Evolutionary conservation across 2,113 vertebrate genomes (phyloP), one percentile per base, ranked within the genome.

Genomic region (Dasyornis broadbenti): DNA sequence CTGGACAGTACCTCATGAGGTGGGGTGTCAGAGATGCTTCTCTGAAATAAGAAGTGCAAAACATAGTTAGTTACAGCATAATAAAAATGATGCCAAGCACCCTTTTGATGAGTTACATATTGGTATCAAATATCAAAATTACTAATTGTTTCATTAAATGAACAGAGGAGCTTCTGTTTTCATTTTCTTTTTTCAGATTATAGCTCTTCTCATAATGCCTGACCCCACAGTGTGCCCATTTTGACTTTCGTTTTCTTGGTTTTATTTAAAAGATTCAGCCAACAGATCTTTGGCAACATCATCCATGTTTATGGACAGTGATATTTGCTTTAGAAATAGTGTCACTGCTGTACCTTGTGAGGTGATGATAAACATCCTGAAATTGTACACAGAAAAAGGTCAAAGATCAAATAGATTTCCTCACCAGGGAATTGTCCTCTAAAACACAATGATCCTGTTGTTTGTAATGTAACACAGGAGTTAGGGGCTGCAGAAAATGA

Each of bases 341-440:
- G 69, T 83, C 54, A 61, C 23, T 94, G 39, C 50, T 4, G 7
- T 82, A 72, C 35, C 70, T 82, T 90, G 42, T 72, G 63, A 82
- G 85, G 50, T 57, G 53, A 82, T 45, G 61, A 76, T 94, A 86
- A 96, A 91, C 89, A 94, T 95, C 92, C 82, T 92, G 90, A 93
- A 70, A 52, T 13, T 69, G 44, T 70, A 75, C 66, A 95, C 73
- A 89, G 77, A 82, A 82, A 49, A 93, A 54, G 77, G 89, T 77
- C 77, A 76, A 69, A 84, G 89, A 92, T 72, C 89, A 91, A 94
- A 93, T 28, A 92, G 40, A 92, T 97, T 94, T 96, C 86, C 91
- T 95, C 83, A 52, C 28, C 49, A 65, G 81, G 84, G 92, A 93
- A 69, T 69, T 90, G 39, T 68, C 47, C 53, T 63, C 49, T 72